Conservation (phyloP, 2,797 vertebrate species). For the Helarctos malayanus region DNA sequence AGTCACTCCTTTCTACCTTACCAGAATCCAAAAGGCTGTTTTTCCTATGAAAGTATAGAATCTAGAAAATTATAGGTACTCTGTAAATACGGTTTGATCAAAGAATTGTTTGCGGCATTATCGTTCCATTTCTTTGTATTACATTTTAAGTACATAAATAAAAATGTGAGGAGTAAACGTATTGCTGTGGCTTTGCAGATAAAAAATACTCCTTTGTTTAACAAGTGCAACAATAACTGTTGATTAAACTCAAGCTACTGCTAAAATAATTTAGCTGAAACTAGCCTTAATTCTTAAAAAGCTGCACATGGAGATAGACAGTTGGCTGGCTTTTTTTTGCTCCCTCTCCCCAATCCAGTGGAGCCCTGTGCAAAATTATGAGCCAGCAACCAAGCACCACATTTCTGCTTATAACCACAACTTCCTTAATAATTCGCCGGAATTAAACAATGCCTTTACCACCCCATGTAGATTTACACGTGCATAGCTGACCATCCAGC, state of each 20-base stretch:
- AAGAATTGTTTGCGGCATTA: background rate
- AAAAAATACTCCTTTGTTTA: background rate
- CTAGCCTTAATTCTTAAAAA: background rate
- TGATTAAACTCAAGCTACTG: background rate
- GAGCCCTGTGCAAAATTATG: background rate
- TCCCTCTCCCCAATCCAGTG: background rate
- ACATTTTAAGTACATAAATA: background rate
- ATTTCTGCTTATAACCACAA: background rate
- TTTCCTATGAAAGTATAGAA: background rate
- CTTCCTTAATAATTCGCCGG: background rate
- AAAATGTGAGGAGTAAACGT: background rate
- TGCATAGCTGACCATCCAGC: background rate
- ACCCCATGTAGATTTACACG: rapidly evolving
- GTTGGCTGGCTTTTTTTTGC: background rate
- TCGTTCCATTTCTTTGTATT: background rate
- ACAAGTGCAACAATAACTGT: background rate
- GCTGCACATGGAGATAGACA: background rate
- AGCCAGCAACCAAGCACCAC: background rate
- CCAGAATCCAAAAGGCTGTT: background rate
- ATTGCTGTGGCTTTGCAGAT: background rate
- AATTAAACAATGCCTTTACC: background rate
- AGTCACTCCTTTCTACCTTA: background rate
- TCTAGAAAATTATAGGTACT: background rate
- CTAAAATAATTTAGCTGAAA: background rate
- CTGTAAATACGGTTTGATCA: background rate